Evolutionary conservation across 2,113 vertebrate species (phyloP), one percentile per base, ranked within the genome.

Genomic region (Nycticebus coucang): DNA sequence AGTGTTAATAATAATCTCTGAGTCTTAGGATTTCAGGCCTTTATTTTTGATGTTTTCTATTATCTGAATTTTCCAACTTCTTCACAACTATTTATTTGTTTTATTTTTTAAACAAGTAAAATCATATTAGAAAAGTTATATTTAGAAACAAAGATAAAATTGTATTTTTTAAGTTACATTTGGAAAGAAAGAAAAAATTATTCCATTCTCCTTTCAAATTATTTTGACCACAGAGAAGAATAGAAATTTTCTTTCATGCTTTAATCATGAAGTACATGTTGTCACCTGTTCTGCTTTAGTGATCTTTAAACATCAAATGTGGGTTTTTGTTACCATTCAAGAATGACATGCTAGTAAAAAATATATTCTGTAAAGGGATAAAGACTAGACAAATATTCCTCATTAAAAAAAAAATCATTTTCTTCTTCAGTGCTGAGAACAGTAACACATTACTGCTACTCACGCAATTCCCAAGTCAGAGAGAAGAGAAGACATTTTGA

Each of bases 381-480:
- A 5, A 35, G 28, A 17, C 21, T 17, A 14, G 21, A 8, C 41
- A 41, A 71, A 59, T 9, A 18, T 7, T 10, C 30, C 33, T 62
- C 28, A 0, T 1, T 35, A 13, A 59, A 80, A 33, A 26, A 53
- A 21, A 1, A 10, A 15, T 55, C 5, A 1, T 18, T 13, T 22
- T 28, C 30, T 53, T 2, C 74, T 53, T 57, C 35, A 1, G 14
- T 17, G 18, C 17, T 5, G 6, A 37, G 45, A 12, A 33, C 28
- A 24, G 4, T 0, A 35, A 28, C 28, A 0, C 19, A 8, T 21
- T 7, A 17, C 53, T 0, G 11, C 53, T 1, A 18, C 1, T 15
- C 5, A 7, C 21, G 5, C 1, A 33, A 13, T 15, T 22, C 45
- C 26, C 11, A 33, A 26, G 28, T 19, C 50, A 1, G 2, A 5